A percentile compares a stretch with the other conserved stretches of the same genome.
phyloP scores from a whole-genome alignment of 2,888 invertebrate species.

The Subacronicta megacephala region DNA sequence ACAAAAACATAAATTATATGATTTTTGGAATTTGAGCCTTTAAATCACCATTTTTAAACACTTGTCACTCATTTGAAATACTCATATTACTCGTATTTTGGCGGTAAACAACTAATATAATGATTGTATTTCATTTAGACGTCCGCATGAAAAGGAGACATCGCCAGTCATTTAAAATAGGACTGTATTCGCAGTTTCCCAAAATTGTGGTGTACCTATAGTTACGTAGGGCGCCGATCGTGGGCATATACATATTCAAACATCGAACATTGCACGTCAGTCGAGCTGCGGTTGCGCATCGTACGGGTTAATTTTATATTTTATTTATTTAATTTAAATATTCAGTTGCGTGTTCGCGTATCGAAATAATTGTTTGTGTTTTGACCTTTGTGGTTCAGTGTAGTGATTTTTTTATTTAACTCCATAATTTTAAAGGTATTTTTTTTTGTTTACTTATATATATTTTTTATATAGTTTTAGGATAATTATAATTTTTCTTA shows the following conservation, averaged over 20 bases:
- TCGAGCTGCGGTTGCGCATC: constrained; percentile 62
- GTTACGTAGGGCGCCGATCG: constrained; percentile 44
- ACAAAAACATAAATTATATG: too few species aligned
- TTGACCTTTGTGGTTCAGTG: constrained; percentile 41
- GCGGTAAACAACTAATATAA: too few species aligned
- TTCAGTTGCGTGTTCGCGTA: constrained; percentile 23
- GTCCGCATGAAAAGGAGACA: not conserved
- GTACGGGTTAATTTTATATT: constrained; percentile 41
- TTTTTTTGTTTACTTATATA: not conserved
- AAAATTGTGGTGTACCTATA: constrained; percentile 53
- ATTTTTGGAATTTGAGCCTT: too few species aligned
- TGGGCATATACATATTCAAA: constrained; percentile 54
- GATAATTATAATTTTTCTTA: too few species aligned
- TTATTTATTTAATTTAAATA: constrained; percentile 24
- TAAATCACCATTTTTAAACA: too few species aligned
- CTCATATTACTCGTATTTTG: too few species aligned
- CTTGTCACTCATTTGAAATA: too few species aligned
- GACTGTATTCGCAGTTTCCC: constrained; percentile 34
- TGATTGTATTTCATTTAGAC: too few species aligned
- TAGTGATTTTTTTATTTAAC: constrained; percentile 26
- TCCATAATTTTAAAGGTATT: constrained; percentile 16
- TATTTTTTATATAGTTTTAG: not conserved
- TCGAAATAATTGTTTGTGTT: constrained; percentile 22
- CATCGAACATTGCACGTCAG: constrained; percentile 60
- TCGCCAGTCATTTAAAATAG: not conserved